Percentiles rank a stretch among this genome's conserved stretches.
These are phyloP conservation scores for Radopholus similis DNA, from an alignment of 1,140 invertebrate species.

Conservation along the genomic window DNA sequence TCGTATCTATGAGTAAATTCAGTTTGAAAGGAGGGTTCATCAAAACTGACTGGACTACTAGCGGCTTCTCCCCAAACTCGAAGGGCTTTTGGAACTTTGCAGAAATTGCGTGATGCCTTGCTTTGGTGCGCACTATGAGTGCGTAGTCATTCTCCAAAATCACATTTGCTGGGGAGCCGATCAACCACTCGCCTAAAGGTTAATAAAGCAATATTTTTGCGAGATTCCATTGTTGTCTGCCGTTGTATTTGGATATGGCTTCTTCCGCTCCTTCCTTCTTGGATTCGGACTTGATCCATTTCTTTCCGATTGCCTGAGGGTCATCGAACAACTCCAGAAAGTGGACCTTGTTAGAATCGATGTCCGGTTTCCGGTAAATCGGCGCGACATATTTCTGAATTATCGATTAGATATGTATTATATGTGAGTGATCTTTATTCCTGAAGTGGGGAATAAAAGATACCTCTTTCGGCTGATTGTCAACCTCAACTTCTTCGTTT, in stretches of 20 bases:
- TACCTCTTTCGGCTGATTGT: too few relatives aligned
- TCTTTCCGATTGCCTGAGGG: constrained; percentile 70
- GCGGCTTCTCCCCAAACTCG: constrained; percentile 77
- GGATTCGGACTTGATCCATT: constrained; percentile 82
- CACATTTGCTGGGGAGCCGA: constrained; percentile 75
- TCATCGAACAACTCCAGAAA: constrained; percentile 86
- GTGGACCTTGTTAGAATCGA: constrained; percentile 66
- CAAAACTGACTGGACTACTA: constrained; percentile 83
- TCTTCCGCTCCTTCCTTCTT: constrained; percentile 89
- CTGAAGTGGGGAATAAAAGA: too few relatives aligned
- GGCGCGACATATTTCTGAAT: constrained; percentile 35
- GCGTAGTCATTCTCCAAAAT: constrained; percentile 78
- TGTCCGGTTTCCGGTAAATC: constrained; percentile 26
- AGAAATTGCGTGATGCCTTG: constrained; percentile 90
- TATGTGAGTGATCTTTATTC: too few relatives aligned
- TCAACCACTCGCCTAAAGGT: constrained; percentile 68
- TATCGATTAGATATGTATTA: constrained; percentile 30
- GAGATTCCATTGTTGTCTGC: constrained; percentile 61
- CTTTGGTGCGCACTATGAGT: constrained; percentile 85
- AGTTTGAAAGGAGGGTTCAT: constrained; percentile 11
- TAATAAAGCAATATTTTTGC: constrained; percentile 4
- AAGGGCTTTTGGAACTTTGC: constrained; percentile 76
- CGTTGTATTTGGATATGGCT: constrained; percentile 86
- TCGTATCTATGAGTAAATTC: constrained; percentile 62
- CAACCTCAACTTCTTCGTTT: too few relatives aligned